Percentiles rank a stretch among this genome's conserved stretches.
Conservation (phyloP, 2,888 invertebrate genomes). For the Loripinus fragilis region DNA sequence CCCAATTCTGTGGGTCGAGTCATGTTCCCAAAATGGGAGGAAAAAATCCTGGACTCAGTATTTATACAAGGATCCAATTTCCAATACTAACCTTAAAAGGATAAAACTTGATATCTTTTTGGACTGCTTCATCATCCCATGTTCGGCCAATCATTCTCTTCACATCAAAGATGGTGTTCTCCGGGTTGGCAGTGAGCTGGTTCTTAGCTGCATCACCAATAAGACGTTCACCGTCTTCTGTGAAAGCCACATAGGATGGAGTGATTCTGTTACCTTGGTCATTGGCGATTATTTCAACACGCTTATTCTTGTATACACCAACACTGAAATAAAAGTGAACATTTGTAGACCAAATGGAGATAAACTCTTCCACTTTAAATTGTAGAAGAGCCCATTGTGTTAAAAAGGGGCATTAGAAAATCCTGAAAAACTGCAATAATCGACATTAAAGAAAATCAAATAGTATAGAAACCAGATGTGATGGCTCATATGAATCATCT, state of each 20-base stretch:
- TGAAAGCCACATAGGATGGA: slow-evolving; percentile 98
- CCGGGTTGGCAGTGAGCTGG: slow-evolving; percentile 99
- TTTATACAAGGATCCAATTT: too few species aligned
- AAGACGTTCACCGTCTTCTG: slow-evolving; percentile 95
- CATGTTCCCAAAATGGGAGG: too few species aligned
- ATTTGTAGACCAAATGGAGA: too few species aligned
- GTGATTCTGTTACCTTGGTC: slow-evolving; percentile 99
- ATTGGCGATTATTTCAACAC: slow-evolving; percentile 98
- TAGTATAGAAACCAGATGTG: too few species aligned
- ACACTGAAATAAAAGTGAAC: slow-evolving; percentile 78
- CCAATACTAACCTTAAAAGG: slow-evolving; percentile 93
- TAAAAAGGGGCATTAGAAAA: too few species aligned
- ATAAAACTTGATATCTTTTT: slow-evolving; percentile 98
- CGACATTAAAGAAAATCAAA: too few species aligned
- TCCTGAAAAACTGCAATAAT: too few species aligned
- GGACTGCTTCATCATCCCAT: slow-evolving; percentile 96
- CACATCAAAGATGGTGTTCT: slow-evolving; percentile 99
- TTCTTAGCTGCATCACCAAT: slow-evolving; percentile 99
- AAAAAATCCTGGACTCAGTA: too few species aligned
- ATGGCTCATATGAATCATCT: too few species aligned
- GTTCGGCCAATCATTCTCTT: slow-evolving; percentile 98
- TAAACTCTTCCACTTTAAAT: too few species aligned
- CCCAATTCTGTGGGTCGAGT: too few species aligned
- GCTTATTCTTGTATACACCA: slow-evolving; percentile 93
- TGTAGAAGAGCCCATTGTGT: too few species aligned